A percentile compares a stretch with the other conserved stretches of the same genome.
Evolutionary conservation across 2,888 invertebrate genomes (phyloP).

Genomic region (Cephus sareptanus): DNA sequence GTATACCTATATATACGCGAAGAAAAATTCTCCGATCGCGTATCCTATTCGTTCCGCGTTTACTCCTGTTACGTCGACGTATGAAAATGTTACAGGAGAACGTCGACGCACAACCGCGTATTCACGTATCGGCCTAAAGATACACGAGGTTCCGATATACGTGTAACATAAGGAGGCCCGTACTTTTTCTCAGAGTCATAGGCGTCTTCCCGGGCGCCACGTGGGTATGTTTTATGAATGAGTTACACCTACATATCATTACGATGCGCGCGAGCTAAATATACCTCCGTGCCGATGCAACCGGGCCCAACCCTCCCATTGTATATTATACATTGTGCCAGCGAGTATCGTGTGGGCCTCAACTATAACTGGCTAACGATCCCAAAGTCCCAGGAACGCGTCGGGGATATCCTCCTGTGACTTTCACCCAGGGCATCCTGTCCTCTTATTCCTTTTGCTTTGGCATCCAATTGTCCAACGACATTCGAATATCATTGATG

Average conservation of each 20-base stretch:
- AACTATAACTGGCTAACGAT: constrained; percentile 10
- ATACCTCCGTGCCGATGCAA: constrained; percentile 37
- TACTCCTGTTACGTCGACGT: background rate
- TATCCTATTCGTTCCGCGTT: background rate
- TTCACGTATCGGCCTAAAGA: background rate
- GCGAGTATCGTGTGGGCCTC: constrained; percentile 3
- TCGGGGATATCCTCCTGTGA: background rate
- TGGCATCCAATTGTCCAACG: background rate
- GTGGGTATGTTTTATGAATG: constrained; percentile 59
- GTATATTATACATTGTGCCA: constrained; percentile 7
- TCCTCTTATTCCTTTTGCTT: background rate
- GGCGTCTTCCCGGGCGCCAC: constrained; percentile 39
- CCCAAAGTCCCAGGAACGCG: background rate
- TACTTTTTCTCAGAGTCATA: background rate
- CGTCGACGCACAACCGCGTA: background rate
- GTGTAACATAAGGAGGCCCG: background rate
- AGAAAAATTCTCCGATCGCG: background rate
- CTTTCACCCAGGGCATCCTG: background rate
- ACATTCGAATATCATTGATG: background rate
- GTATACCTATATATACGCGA: background rate
- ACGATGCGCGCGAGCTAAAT: constrained; percentile 43
- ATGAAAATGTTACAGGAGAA: background rate
- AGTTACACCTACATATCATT: constrained; percentile 55
- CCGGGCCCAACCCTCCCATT: constrained; percentile 46
- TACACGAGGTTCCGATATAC: background rate